Conservation (phyloP, 2,888 invertebrate genomes). For the Chalcis sispes region DNA sequence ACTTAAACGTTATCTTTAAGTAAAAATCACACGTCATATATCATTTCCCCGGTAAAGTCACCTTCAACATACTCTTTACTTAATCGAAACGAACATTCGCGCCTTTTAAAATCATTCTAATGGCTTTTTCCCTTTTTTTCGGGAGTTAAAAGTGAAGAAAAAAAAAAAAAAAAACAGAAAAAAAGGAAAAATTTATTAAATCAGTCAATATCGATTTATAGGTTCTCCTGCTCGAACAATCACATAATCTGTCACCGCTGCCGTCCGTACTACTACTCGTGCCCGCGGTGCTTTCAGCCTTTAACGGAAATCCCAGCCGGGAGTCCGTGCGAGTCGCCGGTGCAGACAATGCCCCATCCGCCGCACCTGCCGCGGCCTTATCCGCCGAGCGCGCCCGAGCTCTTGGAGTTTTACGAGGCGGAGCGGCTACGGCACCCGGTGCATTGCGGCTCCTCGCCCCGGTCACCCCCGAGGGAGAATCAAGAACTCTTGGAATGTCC, state of each 20-base stretch:
- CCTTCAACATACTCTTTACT: no score
- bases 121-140: no score
- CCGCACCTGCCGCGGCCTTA: slow-evolving; percentile 17
- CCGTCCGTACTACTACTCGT: slow-evolving; percentile 70
- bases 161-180: no score
- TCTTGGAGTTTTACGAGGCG: slow-evolving; percentile 61
- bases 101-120: no score
- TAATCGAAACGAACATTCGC: no score
- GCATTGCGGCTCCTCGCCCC: slow-evolving; percentile 43
- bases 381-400: slow-evolving; percentile 63
- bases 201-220: neutral
- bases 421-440: slow-evolving; percentile 57
- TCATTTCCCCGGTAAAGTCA: no score
- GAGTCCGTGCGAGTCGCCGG: slow-evolving; percentile 57
- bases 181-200: no score
- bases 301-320: slow-evolving; percentile 59
- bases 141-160: no score
- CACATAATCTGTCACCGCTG: slow-evolving; percentile 70
- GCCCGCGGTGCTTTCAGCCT: slow-evolving; percentile 66
- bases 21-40: no score
- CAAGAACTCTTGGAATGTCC: slow-evolving; percentile 64
- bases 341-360: slow-evolving; percentile 49
- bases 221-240: slow-evolving; percentile 62
- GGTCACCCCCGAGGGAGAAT: slow-evolving; percentile 56
- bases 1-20: no score